These are phyloP conservation scores for Holothuria glaberrima DNA, from an alignment of 35 echinoderm and acorn worm genomes.

Conservation along the genomic window DNA sequence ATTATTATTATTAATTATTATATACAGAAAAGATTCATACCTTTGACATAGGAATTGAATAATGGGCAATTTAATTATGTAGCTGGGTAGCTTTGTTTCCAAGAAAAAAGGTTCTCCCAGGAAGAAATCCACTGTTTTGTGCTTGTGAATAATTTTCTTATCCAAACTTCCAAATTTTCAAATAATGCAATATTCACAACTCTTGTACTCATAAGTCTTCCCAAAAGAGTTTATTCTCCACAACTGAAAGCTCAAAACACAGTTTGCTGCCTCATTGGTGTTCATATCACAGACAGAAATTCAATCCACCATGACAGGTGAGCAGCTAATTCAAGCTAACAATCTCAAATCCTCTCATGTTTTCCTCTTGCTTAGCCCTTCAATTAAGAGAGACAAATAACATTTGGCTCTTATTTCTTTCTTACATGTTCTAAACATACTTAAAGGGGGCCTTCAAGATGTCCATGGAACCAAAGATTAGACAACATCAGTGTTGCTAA, in stretches of 20 bases:
- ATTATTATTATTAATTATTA: too few relatives aligned
- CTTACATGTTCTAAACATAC: conserved; percentile 17
- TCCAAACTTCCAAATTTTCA: too few relatives aligned
- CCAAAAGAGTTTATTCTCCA: not conserved
- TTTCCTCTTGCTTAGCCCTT: not conserved
- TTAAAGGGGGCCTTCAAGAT: not conserved
- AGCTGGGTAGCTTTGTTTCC: too few relatives aligned
- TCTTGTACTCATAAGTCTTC: not conserved
- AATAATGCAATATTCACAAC: too few relatives aligned
- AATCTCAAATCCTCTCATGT: not conserved
- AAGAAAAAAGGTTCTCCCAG: too few relatives aligned
- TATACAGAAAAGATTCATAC: too few relatives aligned
- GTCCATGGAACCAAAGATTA: too few relatives aligned
- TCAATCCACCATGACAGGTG: not conserved
- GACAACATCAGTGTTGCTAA: not conserved
- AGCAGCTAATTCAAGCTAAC: not conserved
- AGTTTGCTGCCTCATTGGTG: not conserved
- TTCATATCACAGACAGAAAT: not conserved
- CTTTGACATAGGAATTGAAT: too few relatives aligned
- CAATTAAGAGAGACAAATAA: conserved; percentile 24
- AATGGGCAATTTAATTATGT: too few relatives aligned
- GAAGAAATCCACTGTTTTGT: too few relatives aligned
- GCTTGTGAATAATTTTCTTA: too few relatives aligned
- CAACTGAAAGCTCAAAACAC: not conserved
- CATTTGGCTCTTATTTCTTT: conserved; percentile 17